Conservation (phyloP, 2,888 invertebrate genomes). For the Noctua janthe region DNA sequence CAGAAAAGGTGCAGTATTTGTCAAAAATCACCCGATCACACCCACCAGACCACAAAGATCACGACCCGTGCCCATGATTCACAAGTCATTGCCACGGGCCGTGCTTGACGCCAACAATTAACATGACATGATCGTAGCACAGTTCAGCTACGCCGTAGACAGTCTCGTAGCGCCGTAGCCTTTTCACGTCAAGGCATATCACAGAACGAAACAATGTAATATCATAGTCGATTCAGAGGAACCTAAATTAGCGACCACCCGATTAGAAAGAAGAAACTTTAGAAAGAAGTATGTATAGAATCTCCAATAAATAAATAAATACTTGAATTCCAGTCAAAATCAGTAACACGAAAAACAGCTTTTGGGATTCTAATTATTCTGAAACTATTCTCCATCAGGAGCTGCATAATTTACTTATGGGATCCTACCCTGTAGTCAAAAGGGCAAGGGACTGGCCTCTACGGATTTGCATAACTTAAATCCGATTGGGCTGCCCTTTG, state of each 20-base stretch:
- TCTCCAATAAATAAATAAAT: slow-evolving; percentile 18
- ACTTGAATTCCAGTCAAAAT: slow-evolving; percentile 10
- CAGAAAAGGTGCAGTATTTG: background rate
- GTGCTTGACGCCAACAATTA: background rate
- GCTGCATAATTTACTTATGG: slow-evolving; percentile 58
- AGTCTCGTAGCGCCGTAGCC: background rate
- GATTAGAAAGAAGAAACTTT: too few species aligned
- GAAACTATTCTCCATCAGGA: slow-evolving; percentile 42
- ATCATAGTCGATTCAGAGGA: background rate
- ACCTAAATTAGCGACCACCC: background rate
- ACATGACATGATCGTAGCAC: background rate
- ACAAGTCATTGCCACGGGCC: too few species aligned
- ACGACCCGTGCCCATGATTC: background rate
- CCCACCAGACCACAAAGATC: background rate
- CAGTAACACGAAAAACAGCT: slow-evolving; percentile 32
- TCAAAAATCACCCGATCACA: background rate
- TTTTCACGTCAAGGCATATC: background rate
- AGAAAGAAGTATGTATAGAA: background rate
- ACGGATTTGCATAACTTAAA: slow-evolving; percentile 70
- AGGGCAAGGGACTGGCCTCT: slow-evolving; percentile 56
- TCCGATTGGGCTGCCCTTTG: slow-evolving; percentile 69
- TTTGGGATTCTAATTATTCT: slow-evolving; percentile 38
- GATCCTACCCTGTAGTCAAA: slow-evolving; percentile 40
- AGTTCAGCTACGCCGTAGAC: background rate
- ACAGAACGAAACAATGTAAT: slow-evolving; percentile 5